Base-by-base conservation (phyloP, 2,113 vertebrate species). In the Paraplagusia blochii region DNA sequence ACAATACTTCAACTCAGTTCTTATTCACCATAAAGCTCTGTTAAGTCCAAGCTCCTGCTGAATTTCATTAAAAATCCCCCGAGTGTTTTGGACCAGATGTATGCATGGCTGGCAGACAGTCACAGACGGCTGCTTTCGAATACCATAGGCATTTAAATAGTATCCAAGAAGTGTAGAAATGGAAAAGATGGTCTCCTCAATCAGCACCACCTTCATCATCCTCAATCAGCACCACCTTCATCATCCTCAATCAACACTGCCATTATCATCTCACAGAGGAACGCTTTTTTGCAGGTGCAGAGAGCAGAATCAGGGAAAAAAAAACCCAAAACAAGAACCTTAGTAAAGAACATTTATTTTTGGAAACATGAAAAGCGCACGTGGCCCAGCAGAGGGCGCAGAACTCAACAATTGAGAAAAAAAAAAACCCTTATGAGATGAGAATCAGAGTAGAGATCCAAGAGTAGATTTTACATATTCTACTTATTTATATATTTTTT, bases 371-470 rank as follows among this genome's bases (percentile, higher is more conserved):
- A 40, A 40, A 19, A 5, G 12, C 13, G 39, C 14, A 18, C 40
- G 46, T 16, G 1, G 39, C 19, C 7, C 82, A 75, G 68, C 65
- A 73, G 82, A 66, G 64, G 76, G 79, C 12, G 16, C 49, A 54
- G 48, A 33, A 17, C 9, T 44, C 69, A 51, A 60, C 55, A 33
- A 11, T 79, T 68, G 74, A 18, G 45, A 57, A 60, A 22, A n/a
- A 71, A 18, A 48, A 57, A 60, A 22, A n/a, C 8, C 11, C 38
- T 40, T 40, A 40, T 6, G 2, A 4, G 2, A 29, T 29, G 22
- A 29, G 22, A 29, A 29, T 29, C 22, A 29, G 22, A 4, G n/a
- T n/a, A n/a, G n/a, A n/a, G n/a, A 29, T 29, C 22, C 6, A 6
- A 29, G 22, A 29, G 22, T 29, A 29, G 22, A 29, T 29, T 2